These are phyloP conservation scores for Bradypodion ventrale DNA, from an alignment of 2,797 vertebrate genomes.

Conservation along the genomic window DNA sequence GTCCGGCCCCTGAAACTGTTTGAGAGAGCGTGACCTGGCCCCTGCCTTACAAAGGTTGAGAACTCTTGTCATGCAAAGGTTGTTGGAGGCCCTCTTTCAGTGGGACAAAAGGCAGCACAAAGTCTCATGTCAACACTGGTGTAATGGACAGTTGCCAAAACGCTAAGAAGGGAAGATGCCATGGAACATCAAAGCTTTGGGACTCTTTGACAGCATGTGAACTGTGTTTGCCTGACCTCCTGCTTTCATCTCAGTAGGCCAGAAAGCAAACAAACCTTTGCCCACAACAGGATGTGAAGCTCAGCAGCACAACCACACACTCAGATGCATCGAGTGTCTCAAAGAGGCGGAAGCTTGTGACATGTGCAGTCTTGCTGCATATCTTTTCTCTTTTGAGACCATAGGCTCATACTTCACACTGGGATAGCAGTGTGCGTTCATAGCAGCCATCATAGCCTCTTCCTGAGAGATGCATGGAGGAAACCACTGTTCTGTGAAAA, in stretches of 20 bases:
- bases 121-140: neutral
- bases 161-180: neutral
- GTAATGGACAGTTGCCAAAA: neutral
- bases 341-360: neutral
- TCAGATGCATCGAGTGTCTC: neutral
- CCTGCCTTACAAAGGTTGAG: too few relatives aligned
- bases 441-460: neutral
- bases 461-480: neutral
- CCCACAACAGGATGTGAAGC: conserved; percentile 33
- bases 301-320: neutral
- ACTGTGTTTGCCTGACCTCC: neutral
- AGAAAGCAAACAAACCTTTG: conserved; percentile 1
- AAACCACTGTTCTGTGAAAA: neutral
- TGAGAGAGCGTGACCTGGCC: too few relatives aligned
- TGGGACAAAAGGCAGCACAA: neutral
- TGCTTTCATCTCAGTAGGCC: neutral
- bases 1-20: too few relatives aligned
- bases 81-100: neutral
- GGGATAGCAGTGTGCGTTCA: neutral
- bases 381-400: neutral
- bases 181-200: neutral
- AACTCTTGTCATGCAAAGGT: neutral
- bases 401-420: neutral
- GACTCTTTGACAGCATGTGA: neutral
- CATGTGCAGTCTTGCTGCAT: neutral